Evolutionary conservation across 2,888 invertebrate genomes (phyloP).

Genomic region (Gibbula magus): DNA sequence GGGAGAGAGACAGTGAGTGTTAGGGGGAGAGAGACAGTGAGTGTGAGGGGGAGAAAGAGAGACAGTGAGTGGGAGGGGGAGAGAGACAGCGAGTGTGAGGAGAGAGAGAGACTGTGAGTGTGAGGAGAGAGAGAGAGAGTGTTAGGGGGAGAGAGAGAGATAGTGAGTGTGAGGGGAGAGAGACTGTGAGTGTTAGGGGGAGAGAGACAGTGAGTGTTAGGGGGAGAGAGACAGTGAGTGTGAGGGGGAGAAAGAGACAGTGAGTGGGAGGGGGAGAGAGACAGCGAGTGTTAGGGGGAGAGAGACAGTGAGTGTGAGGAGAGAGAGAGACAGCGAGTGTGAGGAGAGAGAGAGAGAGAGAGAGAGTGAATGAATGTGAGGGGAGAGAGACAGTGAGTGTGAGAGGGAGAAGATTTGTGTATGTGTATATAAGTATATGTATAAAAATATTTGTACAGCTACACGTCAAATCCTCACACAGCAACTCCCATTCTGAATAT

Average conservation of each 20-base stretch:
- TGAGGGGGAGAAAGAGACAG: background rate
- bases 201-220: too few species aligned
- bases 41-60: too few species aligned
- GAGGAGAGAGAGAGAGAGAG: too few species aligned
- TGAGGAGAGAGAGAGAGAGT: background rate
- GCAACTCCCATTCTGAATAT: too few species aligned
- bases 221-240: background rate
- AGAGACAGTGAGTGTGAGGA: background rate
- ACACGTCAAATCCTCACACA: too few species aligned
- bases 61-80: background rate
- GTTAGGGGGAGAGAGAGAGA: background rate
- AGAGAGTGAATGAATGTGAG: background rate
- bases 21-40: too few species aligned
- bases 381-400: conserved; percentile 10
- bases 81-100: conserved; percentile 2
- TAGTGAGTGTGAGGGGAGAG: background rate
- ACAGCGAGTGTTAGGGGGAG: background rate
- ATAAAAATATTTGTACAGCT: background rate
- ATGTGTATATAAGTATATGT: background rate
- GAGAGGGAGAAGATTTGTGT: background rate
- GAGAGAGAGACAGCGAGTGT: background rate
- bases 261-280: too few species aligned
- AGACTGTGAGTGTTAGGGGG: background rate
- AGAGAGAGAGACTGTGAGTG: background rate
- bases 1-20: too few species aligned